These are phyloP conservation scores for Fringilla coelebs DNA, from an alignment of 2,797 vertebrate genomes.

Conservation along the genomic window DNA sequence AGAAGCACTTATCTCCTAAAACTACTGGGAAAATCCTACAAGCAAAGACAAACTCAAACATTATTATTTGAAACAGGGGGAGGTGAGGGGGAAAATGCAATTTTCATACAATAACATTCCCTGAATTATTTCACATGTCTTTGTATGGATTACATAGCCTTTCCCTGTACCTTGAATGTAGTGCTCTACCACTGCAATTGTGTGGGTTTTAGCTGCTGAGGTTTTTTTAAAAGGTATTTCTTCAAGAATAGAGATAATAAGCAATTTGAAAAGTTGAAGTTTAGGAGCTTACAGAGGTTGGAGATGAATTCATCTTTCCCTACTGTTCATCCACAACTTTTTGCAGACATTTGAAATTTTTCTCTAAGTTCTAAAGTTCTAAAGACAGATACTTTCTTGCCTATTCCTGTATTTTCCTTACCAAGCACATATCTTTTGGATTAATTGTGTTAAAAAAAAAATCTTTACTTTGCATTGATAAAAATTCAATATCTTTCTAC, in stretches of 20 bases:
- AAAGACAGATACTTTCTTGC: neutral
- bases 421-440: neutral
- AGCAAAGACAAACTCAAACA: neutral
- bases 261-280: neutral
- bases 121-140: neutral
- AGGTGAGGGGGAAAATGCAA: neutral
- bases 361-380: neutral
- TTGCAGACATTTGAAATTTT: neutral
- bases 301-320: neutral
- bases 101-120: neutral
- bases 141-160: neutral
- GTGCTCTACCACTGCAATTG: neutral
- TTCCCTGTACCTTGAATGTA: neutral
- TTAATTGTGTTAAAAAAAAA: neutral
- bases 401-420: neutral
- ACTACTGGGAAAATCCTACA: neutral
- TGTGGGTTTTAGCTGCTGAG: neutral
- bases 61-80: neutral
- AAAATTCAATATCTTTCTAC: neutral
- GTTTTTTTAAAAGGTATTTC: neutral
- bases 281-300: neutral
- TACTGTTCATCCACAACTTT: neutral
- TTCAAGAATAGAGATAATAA: neutral
- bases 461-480: neutral
- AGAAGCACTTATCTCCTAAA: conserved; percentile 4